phyloP scores from a whole-genome alignment of 2,888 invertebrate species.

The Glyphotaelius pellucidus region DNA sequence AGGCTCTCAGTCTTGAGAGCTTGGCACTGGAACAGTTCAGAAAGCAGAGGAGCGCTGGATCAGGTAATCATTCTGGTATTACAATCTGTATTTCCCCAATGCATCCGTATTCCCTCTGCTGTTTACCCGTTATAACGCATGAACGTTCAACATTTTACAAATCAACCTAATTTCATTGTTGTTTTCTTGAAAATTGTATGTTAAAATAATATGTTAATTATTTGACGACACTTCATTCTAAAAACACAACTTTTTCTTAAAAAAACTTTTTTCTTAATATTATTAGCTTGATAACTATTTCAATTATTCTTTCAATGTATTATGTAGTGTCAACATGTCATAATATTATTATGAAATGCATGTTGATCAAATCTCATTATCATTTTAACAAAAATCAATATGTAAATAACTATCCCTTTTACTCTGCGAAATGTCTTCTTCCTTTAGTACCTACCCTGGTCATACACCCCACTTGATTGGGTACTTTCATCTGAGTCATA shows the following conservation, averaged over 20 bases:
- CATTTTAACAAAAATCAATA: background rate
- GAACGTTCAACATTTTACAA: background rate
- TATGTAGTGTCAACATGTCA: background rate
- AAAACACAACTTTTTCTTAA: background rate
- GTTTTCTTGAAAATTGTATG: background rate
- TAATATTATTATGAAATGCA: background rate
- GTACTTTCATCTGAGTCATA: background rate
- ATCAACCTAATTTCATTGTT: background rate
- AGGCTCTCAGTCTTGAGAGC: constrained; percentile 91
- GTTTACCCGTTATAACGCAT: background rate
- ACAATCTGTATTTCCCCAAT: background rate
- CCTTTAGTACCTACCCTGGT: background rate
- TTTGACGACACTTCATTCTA: background rate
- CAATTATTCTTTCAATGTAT: background rate
- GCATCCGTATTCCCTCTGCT: background rate
- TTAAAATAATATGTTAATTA: background rate
- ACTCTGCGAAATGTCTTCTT: background rate
- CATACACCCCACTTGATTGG: background rate
- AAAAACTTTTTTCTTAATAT: background rate
- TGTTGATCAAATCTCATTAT: background rate
- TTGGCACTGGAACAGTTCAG: constrained; percentile 89
- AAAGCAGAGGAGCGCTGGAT: constrained; percentile 79
- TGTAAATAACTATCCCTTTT: background rate
- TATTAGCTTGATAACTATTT: background rate
- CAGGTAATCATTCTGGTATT: constrained; percentile 71